Conservation (phyloP, 2,113 vertebrate species). For the Cryptoleucopteryx plumbea region DNA sequence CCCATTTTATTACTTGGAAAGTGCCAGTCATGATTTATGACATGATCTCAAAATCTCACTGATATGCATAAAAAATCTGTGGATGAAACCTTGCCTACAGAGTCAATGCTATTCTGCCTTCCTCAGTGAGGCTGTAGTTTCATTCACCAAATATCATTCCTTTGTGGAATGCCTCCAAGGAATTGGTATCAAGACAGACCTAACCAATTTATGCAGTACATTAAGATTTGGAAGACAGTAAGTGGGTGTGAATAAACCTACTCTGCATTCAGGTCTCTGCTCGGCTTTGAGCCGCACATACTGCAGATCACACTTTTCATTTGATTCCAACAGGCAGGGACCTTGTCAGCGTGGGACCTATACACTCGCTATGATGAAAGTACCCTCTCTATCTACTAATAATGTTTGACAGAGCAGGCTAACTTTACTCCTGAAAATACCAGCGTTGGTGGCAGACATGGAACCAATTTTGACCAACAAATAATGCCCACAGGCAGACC, state of each 20-base stretch:
- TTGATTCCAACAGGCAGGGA: background rate
- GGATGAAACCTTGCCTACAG: background rate
- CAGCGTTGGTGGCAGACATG: background rate
- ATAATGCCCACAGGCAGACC: background rate
- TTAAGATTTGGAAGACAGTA: background rate
- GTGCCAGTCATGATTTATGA: background rate
- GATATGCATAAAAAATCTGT: background rate
- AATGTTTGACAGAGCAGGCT: background rate
- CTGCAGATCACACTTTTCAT: background rate
- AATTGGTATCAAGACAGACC: background rate
- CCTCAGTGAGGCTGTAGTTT: background rate
- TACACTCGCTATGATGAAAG: background rate
- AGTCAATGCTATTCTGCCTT: background rate
- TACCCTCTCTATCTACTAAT: background rate
- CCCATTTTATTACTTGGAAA: background rate
- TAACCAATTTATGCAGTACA: background rate
- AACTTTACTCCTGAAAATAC: background rate
- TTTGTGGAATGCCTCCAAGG: background rate
- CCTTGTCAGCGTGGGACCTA: background rate
- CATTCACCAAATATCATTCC: background rate
- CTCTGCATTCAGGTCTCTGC: background rate
- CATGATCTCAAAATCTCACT: background rate
- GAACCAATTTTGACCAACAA: background rate
- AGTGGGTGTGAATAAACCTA: background rate
- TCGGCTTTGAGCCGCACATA: background rate